Evolutionary conservation across 2,888 invertebrate species (phyloP), one percentile per base, ranked within the genome.

Genomic region (Nasonia oneida): DNA sequence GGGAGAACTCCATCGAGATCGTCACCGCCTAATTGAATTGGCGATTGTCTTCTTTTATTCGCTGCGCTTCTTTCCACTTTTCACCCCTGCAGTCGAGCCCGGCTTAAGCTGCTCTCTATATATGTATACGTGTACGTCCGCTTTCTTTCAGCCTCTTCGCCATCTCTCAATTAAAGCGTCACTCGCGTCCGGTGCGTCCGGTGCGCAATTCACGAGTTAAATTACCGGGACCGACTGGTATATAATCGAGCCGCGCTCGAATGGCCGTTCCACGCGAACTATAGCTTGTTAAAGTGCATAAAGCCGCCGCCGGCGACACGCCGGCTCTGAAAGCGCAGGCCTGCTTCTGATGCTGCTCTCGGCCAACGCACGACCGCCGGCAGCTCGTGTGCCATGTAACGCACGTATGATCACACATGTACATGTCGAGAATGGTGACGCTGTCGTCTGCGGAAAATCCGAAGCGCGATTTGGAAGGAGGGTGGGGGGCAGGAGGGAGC

Each of bases 41-140:
- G 37, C 42, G 73, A 73, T 73, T 39, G 18, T 73, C 70, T 77
- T 84, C 84, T 78, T 86, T 86, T 78, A 73, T 79, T 81, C 75
- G 64, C 81, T 74, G 50, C n/a, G 18, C 39, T 42, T 73, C 42
- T 71, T 37, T 33, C 70, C 70, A 37, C 70, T 71, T 71, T 71
- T 37, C 37, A 71, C 39, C 67, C 29, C 29, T 29, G 29, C 67
- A 15, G 10, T 67, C 33, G 12, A 12, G 39, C 8, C 29, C 29
- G 18, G 33, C 15, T 71, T 37, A 18, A 71, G 33, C 33, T 70
- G 2, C 3, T 33, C 70, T 15, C 70, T 70, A 42, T 42, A 8
- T 42, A 42, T 39, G 6, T 39, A 39, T 39, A 39, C 39, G 39
- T 39, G 6, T 39, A 39, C 8, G 6, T 42, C 0, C 73, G 15